Base-by-base conservation (phyloP, 2,797 vertebrate genomes). In the Sebastes taczanowskii region DNA sequence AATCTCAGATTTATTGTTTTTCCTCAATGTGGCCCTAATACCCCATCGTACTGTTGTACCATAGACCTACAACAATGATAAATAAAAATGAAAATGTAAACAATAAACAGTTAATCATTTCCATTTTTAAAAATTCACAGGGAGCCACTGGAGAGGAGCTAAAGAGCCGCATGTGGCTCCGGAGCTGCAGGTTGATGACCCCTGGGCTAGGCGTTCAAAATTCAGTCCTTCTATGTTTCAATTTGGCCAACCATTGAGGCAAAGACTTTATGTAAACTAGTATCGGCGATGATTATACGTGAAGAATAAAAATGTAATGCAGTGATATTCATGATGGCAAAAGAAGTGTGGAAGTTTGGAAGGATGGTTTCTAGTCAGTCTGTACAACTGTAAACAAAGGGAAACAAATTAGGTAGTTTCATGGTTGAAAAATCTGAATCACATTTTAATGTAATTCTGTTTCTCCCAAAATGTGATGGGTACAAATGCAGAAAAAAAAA, bases 161-260 rank as follows among this genome's bases (percentile, higher is more conserved):
- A 0, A 38, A 1, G 35, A 38, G 11, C 11, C 2, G 5, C 11
- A 38, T 14, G 11, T 1, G 1, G 35, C 35, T 38, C 35, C 1
- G 5, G 11, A 14, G 35, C 35, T 0, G 0, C 35, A 38, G 35
- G 35, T 38, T 38, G 13, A 0, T 38, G 35, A 38, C 35, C 35
- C 35, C 35, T n/a, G 30, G 60, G 0, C 11, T 13, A n/a, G 60
- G 20, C n/a, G 11, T 32, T 34, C 30, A 13, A n/a, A n/a, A 46
- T 32, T 11, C 29, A 61, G 59, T 32, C 30, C 18, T 18, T 1
- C 29, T 27, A 11, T n/a, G 59, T 61, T 61, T 61, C 18, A 32
- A 3, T 61, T 34, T 61, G 29, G 1, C 20, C 30, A 61, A 34
- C 23, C 23, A 23, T 11, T 23, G 13, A 14, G 23, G 55, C 55